Evolutionary conservation across 1,140 invertebrate genomes (phyloP).

Genomic region (Tribolium madens): DNA sequence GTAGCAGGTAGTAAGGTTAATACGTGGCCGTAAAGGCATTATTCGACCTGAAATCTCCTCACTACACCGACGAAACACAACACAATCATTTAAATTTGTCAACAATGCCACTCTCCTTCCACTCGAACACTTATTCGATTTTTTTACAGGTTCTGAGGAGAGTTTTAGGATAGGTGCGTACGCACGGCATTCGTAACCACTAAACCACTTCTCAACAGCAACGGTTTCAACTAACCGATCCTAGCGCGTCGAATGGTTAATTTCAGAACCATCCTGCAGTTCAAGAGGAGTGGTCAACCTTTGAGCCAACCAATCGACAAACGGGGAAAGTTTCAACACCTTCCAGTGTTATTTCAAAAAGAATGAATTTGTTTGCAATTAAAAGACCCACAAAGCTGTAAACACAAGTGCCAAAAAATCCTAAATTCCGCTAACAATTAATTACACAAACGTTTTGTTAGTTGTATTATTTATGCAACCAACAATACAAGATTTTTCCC

Average conservation of each 20-base stretch:
- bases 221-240: conserved; percentile 52
- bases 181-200: conserved; percentile 41
- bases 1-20: conserved; percentile 49
- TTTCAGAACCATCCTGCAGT: conserved; percentile 52
- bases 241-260: conserved; percentile 54
- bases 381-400: too few relatives aligned
- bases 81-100: conserved; percentile 48
- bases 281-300: conserved; percentile 50
- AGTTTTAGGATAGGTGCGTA: conserved; percentile 47
- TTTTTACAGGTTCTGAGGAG: conserved; percentile 47
- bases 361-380: too few relatives aligned
- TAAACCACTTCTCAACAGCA: conserved; percentile 49
- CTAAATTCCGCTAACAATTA: too few relatives aligned
- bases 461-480: too few relatives aligned
- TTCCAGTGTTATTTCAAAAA: too few relatives aligned
- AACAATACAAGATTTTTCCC: too few relatives aligned
- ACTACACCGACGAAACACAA: conserved; percentile 23
- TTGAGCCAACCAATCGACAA: not conserved
- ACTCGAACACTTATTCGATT: conserved; percentile 43
- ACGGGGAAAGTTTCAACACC: too few relatives aligned
- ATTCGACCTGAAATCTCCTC: conserved; percentile 26
- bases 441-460: too few relatives aligned
- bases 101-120: conserved; percentile 47
- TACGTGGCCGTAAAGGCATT: conserved; percentile 51
- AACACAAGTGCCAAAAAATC: too few relatives aligned